These are phyloP conservation scores for Nematopogon swammerdamellus DNA, from an alignment of 2,888 invertebrate species.

Conservation along the genomic window DNA sequence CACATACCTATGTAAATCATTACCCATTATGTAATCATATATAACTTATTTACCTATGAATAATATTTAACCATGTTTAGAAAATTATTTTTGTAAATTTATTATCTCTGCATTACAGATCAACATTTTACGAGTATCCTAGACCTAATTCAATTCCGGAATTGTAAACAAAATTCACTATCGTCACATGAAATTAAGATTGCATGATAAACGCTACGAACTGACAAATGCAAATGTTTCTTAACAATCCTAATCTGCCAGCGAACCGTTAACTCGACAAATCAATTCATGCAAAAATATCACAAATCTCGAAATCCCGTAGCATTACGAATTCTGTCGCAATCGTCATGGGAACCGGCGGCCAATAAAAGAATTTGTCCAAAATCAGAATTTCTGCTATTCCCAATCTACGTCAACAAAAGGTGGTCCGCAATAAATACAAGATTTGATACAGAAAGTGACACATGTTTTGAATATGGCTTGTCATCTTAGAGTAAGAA, in stretches of 20 bases:
- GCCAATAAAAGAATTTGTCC: background rate
- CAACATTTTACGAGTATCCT: no score
- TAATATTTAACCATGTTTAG: no score
- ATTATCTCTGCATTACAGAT: no score
- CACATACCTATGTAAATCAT: no score
- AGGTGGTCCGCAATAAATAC: background rate
- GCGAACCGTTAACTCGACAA: background rate
- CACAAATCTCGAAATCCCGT: background rate
- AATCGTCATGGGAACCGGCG: background rate
- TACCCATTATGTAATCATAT: no score
- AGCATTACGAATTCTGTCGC: background rate
- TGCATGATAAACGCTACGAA: no score
- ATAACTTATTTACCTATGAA: no score
- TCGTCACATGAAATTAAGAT: no score
- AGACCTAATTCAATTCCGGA: no score
- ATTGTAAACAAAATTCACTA: no score
- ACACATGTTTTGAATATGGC: constrained; percentile 48
- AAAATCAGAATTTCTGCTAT: background rate
- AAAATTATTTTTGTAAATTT: no score
- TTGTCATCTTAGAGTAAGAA: constrained; percentile 19
- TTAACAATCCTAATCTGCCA: background rate
- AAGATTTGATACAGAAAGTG: constrained; percentile 32
- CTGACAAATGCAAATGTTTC: background rate
- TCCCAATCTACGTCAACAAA: background rate
- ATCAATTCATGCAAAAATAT: background rate